These are phyloP conservation scores for Epirrita christyi DNA, from an alignment of 2,888 invertebrate genomes.

Conservation along the genomic window DNA sequence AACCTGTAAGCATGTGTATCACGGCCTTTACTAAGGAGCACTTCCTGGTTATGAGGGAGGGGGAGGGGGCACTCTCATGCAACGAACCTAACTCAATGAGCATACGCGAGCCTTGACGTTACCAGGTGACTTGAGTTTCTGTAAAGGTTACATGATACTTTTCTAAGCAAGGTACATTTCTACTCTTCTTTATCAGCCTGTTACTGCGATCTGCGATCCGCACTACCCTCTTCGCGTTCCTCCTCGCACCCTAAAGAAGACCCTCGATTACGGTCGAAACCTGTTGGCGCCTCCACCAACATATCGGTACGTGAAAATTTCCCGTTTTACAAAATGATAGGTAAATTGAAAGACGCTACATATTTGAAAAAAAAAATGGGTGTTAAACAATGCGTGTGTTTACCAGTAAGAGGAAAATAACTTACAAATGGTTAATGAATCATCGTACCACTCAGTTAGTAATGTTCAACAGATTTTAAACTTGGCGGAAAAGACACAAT, in stretches of 20 bases:
- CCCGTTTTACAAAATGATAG: too few species aligned
- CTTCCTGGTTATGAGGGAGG: constrained; percentile 23
- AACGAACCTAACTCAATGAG: constrained; percentile 80
- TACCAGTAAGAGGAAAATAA: not conserved
- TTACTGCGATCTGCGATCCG: too few species aligned
- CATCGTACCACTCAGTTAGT: not conserved
- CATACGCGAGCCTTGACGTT: constrained; percentile 70
- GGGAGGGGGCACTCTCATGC: constrained; percentile 63
- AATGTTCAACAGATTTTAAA: constrained; percentile 1
- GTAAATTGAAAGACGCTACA: too few species aligned
- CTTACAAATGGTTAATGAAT: constrained; percentile 8
- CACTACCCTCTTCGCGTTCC: too few species aligned
- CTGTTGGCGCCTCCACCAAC: too few species aligned
- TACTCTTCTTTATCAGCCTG: too few species aligned
- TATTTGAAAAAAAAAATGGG: too few species aligned
- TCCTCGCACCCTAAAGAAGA: too few species aligned
- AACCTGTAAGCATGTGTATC: too few species aligned
- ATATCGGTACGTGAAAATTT: too few species aligned
- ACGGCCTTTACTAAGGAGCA: constrained; percentile 1
- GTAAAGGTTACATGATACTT: constrained; percentile 46
- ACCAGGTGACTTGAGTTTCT: constrained; percentile 59
- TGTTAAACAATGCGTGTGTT: constrained; percentile 3
- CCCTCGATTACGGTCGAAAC: too few species aligned
- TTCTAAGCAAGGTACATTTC: not conserved
- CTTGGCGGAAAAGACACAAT: constrained; percentile 1